Evolutionary conservation across 2,113 vertebrate genomes (phyloP), one percentile per base, ranked within the genome.

Genomic region (Albula glossodonta): DNA sequence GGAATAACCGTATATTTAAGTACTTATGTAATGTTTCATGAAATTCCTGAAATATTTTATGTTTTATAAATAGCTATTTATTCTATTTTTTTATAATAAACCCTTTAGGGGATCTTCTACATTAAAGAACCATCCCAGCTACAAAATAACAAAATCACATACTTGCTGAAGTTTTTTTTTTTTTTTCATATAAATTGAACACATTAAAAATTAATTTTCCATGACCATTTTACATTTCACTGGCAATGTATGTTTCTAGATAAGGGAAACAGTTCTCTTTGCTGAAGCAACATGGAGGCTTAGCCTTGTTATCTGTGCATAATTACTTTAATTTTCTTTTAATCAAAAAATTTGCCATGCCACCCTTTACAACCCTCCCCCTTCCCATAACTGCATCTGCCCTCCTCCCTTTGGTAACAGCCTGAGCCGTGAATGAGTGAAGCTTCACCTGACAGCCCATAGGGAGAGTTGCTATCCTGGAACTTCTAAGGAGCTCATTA

Each of bases 1-100:
- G 95, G 96, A 96, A 93, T 89, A 97, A 96, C 96, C 96, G 95
- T 96, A 97, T 90, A 89, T 97, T 96, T 97, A 96, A 98, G 97
- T 97, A 96, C 96, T 97, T 96, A 97, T 96, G 96, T 97, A 97
- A 97, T 96, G 96, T 97, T 96, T 97, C 96, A 97, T 97, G 31
- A 96, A 97, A 95, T 95, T 96, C 95, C 95, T 96, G 88, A 89
- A 87, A 87, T 41, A 85, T 96, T 95, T 93, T 83, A 56, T 81
- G 94, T 94, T 96, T 96, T 94, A 95, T 96, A 95, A 96, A 96
- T 96, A 94, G 95, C 94, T 94, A 57, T 86, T 92, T 96, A 94
- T 85, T 85, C 96, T 96, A 48, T 87, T 90, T 78, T 84, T 84
- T 85, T 78, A 57, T 57, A 86, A 86, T 79, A 86, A 81, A 89